Evolutionary conservation across 2,888 invertebrate genomes (phyloP).

Genomic region (Ferrisia virgata): DNA sequence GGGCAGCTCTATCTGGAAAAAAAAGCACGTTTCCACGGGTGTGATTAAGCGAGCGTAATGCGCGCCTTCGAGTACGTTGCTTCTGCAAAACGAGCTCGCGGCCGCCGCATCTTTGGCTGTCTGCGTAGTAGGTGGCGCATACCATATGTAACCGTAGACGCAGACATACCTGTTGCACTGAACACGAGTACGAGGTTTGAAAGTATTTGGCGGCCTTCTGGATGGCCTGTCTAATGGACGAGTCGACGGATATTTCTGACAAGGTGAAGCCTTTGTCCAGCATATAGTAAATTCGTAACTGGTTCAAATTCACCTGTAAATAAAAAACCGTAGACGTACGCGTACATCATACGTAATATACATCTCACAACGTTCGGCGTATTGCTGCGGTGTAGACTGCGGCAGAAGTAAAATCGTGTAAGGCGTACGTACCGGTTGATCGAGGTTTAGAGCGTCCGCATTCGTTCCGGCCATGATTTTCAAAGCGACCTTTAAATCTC

Average conservation of each 20-base stretch:
- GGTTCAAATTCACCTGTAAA: conserved; percentile 46
- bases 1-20: conserved; percentile 29
- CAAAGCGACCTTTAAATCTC: conserved; percentile 75
- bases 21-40: not conserved
- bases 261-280: conserved; percentile 19
- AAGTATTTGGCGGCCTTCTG: conserved; percentile 62
- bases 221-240: conserved; percentile 68
- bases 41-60: no score
- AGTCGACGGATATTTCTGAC: conserved; percentile 58
- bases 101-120: no score
- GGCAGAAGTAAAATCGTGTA: no score
- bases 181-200: conserved; percentile 52
- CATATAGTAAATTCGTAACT: conserved; percentile 46
- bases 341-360: no score
- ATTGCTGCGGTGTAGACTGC: no score
- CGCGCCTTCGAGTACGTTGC: no score
- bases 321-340: not conserved
- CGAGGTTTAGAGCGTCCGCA: conserved; percentile 60
- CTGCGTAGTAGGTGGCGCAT: no score
- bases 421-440: conserved; percentile 60
- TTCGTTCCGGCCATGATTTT: conserved; percentile 65
- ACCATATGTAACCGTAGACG: no score
- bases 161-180: conserved; percentile 46
- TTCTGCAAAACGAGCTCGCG: no score
- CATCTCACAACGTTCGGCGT: no score